Evolutionary conservation across 1,140 invertebrate genomes (phyloP).

Genomic region (Littorina saxatilis): DNA sequence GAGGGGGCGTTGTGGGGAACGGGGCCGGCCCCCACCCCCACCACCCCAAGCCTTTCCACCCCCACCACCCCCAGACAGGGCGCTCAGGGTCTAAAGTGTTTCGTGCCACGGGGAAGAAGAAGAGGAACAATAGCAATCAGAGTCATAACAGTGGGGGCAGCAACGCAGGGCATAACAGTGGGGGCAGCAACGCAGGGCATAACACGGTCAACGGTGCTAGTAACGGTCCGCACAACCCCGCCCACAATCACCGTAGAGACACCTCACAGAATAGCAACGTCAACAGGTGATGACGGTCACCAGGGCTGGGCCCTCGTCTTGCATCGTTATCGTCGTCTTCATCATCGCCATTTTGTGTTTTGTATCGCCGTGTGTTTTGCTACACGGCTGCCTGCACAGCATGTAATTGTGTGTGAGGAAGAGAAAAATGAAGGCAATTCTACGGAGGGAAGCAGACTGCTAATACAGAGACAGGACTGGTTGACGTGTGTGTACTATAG

Average conservation of each 20-base stretch:
- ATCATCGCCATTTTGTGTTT: background rate
- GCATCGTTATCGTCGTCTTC: background rate
- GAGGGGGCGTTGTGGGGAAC: too few species aligned
- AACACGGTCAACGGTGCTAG: background rate
- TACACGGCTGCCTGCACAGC: too few species aligned
- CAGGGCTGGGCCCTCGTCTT: background rate
- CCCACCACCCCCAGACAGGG: constrained; percentile 6
- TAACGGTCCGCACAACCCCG: background rate
- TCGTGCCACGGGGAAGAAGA: constrained; percentile 24
- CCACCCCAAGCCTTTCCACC: background rate
- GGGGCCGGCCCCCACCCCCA: background rate
- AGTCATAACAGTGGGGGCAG: constrained; percentile 32
- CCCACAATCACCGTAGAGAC: constrained; percentile 24
- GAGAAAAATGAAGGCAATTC: too few species aligned
- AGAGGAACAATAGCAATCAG: constrained; percentile 10
- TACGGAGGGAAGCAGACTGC: too few species aligned
- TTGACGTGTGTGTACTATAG: too few species aligned
- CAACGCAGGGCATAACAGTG: constrained; percentile 20
- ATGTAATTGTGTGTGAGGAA: too few species aligned
- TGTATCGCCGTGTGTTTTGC: too few species aligned
- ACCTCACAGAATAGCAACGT: constrained; percentile 1
- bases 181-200: constrained; percentile 6
- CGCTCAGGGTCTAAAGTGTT: constrained; percentile 21
- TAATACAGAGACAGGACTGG: too few species aligned
- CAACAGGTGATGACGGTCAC: constrained; percentile 23